Evolutionary conservation across 2,797 vertebrate genomes (phyloP), one percentile per base, ranked within the genome.

Genomic region (Smutsia gigantea): DNA sequence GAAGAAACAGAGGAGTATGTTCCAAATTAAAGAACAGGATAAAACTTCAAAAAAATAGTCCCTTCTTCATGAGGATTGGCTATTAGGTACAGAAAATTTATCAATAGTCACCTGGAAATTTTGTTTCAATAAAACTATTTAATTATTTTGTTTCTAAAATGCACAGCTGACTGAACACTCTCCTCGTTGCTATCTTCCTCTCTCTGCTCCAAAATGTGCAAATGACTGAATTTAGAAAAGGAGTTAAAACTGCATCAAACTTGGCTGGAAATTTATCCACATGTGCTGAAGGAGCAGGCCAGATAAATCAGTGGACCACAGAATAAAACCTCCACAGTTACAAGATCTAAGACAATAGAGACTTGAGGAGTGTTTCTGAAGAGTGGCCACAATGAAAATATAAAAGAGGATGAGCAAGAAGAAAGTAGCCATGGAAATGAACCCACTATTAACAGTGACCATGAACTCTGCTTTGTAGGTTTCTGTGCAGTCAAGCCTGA

Each of bases 211-310:
- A 95, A 19, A 96, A 85, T 89, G 93, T 96, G 3, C 96, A 97
- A 57, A 96, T 97, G 72, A 96, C 66, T 59, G 95, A 92, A 86
- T 97, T 97, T 90, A 97, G 78, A 86, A 96, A 96, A 25, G 96
- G 93, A 88, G 89, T 97, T 74, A 97, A 93, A 93, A 97, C 42
- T 82, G 96, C 92, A 96, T 97, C 92, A 97, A 95, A 97, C 42
- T 97, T 75, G 25, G 92, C 96, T 92, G 97, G 90, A 97, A 97
- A 97, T 87, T 97, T 94, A 82, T 95, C 90, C 23, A 93, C 18
- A 71, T 91, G 59, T 92, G 57, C 86, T 79, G 95, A 71, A 85
- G 96, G 92, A 82, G 90, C 59, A 4, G 87, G 87, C 9, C 83
- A 97, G 31, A 93, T 1, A 97, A 37, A 94, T 93, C 25, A 96